A percentile compares a stretch with the other conserved stretches of the same genome.
Evolutionary conservation across 2,888 invertebrate species (phyloP).

Genomic region (Drosophila longiperda): DNA sequence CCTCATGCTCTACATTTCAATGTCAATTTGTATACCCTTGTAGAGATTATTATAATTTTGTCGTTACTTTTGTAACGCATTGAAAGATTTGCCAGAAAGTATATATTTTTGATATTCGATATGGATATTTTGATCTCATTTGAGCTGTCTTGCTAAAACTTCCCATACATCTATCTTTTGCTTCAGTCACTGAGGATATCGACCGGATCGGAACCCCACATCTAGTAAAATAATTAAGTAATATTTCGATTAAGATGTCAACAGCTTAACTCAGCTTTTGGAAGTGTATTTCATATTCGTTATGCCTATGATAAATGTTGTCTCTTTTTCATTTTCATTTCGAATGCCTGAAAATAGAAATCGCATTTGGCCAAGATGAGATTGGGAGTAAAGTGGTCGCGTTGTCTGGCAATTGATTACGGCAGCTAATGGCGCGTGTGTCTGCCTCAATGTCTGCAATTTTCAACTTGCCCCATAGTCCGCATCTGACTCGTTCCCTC

Average conservation of each 20-base stretch:
- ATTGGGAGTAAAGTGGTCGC: slow-evolving; percentile 37
- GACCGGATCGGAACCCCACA: too few species aligned
- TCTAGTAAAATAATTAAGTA: neutral
- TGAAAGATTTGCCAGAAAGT: neutral
- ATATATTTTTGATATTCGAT: neutral
- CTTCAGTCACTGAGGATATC: neutral
- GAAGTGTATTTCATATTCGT: neutral
- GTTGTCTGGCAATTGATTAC: slow-evolving; percentile 69
- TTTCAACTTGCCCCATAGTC: slow-evolving; percentile 3
- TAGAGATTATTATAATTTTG: neutral
- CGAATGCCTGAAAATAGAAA: slow-evolving; percentile 45
- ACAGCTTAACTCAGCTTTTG: neutral
- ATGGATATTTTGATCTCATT: neutral
- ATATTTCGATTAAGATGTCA: neutral
- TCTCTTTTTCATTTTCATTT: slow-evolving; percentile 29
- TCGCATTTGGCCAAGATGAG: slow-evolving; percentile 25
- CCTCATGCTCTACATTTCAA: slow-evolving; percentile 62
- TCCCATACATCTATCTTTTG: neutral
- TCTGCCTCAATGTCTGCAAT: slow-evolving; percentile 60
- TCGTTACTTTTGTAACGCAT: neutral
- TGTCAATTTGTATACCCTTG: slow-evolving; percentile 59
- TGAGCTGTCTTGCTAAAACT: neutral
- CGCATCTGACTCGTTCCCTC: neutral
- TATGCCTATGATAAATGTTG: neutral
- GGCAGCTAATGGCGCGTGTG: slow-evolving; percentile 56